Conservation (phyloP, 1,140 invertebrate genomes). For the Oryzaephilus surinamensis region DNA sequence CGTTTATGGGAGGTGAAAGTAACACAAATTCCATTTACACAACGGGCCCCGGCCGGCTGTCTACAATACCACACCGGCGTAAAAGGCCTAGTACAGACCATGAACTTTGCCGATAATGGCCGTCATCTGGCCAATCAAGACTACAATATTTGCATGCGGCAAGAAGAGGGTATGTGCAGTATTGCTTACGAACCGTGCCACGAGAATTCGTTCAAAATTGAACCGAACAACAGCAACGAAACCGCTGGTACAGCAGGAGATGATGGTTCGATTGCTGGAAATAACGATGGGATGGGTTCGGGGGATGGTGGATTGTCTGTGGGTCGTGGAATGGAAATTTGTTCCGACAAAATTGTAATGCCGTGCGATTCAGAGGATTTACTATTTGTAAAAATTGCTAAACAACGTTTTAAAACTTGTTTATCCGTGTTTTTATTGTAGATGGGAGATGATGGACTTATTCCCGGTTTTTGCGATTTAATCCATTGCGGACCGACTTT, state of each 20-base stretch:
- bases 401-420: neutral
- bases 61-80: conserved; percentile 54
- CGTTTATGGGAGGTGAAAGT: conserved; percentile 67
- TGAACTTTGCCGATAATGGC: conserved; percentile 71
- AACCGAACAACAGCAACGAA: conserved; percentile 36
- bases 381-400: conserved; percentile 55
- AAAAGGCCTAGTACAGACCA: conserved; percentile 53
- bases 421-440: conserved; percentile 2
- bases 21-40: conserved; percentile 51
- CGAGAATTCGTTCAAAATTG: conserved; percentile 64
- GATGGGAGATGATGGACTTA: neutral
- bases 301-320: conserved; percentile 34
- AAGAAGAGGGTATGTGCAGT: conserved; percentile 59
- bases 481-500: conserved; percentile 64
- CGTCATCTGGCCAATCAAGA: conserved; percentile 67
- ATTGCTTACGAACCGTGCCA: conserved; percentile 67
- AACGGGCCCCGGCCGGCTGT: conserved; percentile 62
- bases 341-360: conserved; percentile 61
- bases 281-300: conserved; percentile 39
- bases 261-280: conserved; percentile 10
- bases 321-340: conserved; percentile 37
- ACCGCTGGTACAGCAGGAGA: conserved; percentile 18
- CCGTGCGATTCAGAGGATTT: conserved; percentile 76
- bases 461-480: conserved; percentile 51
- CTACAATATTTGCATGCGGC: conserved; percentile 64